Conservation (phyloP, 2,797 vertebrate species). For the Xiphophorus birchmanni region DNA sequence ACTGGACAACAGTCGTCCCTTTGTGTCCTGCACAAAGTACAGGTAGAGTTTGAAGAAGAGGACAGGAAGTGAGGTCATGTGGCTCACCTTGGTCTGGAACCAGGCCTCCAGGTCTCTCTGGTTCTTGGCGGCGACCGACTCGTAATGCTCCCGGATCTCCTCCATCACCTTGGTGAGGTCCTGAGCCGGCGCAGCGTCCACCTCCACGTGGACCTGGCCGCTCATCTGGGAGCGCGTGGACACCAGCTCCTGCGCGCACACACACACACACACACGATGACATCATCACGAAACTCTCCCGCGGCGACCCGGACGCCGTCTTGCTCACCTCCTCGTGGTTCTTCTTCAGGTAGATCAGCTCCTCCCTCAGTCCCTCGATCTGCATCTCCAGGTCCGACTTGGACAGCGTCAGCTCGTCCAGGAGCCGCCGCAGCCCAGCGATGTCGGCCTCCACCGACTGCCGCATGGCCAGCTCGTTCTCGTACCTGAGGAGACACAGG, state of each 20-base stretch:
- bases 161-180: conserved; percentile 84
- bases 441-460: conserved; percentile 87
- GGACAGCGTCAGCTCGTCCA: conserved; percentile 86
- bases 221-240: conserved; percentile 74
- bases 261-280: neutral
- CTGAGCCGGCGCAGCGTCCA: conserved; percentile 84
- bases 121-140: conserved; percentile 84
- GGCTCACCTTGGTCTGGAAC: conserved; percentile 40
- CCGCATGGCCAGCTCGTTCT: conserved; percentile 67
- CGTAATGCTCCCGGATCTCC: conserved; percentile 87
- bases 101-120: conserved; percentile 86
- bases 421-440: conserved; percentile 81
- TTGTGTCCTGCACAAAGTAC: too few species aligned
- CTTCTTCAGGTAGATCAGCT: conserved; percentile 86
- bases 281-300: neutral
- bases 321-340: conserved; percentile 87
- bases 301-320: neutral
- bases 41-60: too few species aligned
- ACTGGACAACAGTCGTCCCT: too few species aligned
- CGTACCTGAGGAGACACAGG: conserved; percentile 33
- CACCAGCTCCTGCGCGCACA: conserved; percentile 6
- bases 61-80: conserved; percentile 33
- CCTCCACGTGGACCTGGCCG: conserved; percentile 88
- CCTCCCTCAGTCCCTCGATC: conserved; percentile 86
- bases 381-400: conserved; percentile 87